phyloP scores from a whole-genome alignment of 2,888 invertebrate genomes.

The Empis stercorea region DNA sequence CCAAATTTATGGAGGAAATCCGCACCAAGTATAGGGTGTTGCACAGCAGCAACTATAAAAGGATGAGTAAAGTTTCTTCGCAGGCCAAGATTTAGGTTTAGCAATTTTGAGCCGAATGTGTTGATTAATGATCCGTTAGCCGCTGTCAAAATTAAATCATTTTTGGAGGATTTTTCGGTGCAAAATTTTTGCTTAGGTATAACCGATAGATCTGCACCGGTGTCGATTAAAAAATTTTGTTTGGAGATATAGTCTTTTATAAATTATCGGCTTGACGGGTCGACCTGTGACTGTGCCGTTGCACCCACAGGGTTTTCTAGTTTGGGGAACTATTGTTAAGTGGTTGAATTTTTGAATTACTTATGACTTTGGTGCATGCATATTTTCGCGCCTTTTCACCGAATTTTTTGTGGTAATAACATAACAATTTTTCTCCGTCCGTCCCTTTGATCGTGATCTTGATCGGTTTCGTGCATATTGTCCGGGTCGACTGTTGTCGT shows the following conservation, averaged over 20 bases:
- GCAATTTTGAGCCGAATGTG: background rate
- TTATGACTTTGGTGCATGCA: no score
- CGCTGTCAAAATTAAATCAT: background rate
- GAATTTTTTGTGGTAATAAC: no score
- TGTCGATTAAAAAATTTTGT: background rate
- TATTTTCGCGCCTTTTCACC: no score
- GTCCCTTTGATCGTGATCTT: no score
- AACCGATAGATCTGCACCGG: background rate
- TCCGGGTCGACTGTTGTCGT: no score
- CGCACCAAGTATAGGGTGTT: background rate
- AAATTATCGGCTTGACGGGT: background rate
- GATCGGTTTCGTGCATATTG: no score
- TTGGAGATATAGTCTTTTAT: background rate
- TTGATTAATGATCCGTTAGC: background rate
- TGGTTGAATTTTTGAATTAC: no score
- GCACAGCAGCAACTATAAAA: background rate
- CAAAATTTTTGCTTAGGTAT: background rate
- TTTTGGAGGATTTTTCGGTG: background rate
- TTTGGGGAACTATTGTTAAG: no score
- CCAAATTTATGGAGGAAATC: background rate
- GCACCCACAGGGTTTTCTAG: background rate
- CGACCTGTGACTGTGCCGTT: background rate
- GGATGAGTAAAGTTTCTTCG: background rate
- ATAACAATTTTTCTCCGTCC: no score
- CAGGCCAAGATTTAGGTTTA: background rate